Percentiles rank a stretch among this genome's conserved stretches.
Evolutionary conservation across 2,888 invertebrate genomes (phyloP).

Genomic region (Automeris io): DNA sequence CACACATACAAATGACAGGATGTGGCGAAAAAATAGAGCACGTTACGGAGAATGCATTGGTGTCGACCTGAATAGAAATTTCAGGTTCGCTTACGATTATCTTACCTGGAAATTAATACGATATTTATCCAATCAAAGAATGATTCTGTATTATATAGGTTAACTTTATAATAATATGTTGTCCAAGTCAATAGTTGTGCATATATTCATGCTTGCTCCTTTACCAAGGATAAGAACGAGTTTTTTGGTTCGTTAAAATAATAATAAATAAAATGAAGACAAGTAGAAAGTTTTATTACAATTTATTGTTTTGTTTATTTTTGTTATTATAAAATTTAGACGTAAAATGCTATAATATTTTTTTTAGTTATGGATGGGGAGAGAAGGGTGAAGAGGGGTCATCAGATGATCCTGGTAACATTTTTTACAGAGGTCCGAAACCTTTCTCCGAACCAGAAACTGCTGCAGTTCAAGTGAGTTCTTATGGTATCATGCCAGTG

Average conservation of each 20-base stretch:
- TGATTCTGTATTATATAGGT: too few relatives aligned
- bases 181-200: too few relatives aligned
- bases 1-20: conserved; percentile 85
- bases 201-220: too few relatives aligned
- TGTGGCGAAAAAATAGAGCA: conserved; percentile 89
- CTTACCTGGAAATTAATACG: too few relatives aligned
- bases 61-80: conserved; percentile 91
- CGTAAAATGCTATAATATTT: conserved; percentile 8
- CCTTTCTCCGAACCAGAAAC: conserved; percentile 94
- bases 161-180: too few relatives aligned
- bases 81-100: conserved; percentile 78
- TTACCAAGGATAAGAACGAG: too few relatives aligned
- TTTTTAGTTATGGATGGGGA: conserved; percentile 85
- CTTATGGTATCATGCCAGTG: background rate
- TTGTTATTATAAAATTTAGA: background rate
- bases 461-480: conserved; percentile 69
- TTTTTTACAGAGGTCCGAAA: conserved; percentile 86
- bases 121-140: too few relatives aligned
- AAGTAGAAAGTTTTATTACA: too few relatives aligned
- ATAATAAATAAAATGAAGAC: too few relatives aligned
- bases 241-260: too few relatives aligned
- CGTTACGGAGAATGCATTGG: conserved; percentile 82
- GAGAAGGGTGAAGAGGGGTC: conserved; percentile 90
- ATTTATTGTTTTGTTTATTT: background rate
- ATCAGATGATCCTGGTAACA: conserved; percentile 88